These are phyloP conservation scores for Hirtodrosophila confusa DNA, from an alignment of 2,888 invertebrate species.

Conservation along the genomic window DNA sequence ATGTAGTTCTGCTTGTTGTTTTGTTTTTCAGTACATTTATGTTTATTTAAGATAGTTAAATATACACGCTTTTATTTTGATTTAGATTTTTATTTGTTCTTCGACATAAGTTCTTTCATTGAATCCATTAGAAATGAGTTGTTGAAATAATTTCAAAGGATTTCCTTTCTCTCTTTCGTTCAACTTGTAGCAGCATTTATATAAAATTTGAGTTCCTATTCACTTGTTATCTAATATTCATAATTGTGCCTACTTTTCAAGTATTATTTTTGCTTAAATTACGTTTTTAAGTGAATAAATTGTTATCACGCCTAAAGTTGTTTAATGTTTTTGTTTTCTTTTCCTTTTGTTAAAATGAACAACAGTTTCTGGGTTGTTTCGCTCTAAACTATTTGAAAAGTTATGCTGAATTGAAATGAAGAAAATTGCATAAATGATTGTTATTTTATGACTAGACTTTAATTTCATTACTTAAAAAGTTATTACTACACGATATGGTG, in stretches of 20 bases:
- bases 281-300: constrained; percentile 49
- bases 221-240: constrained; percentile 40
- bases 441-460: constrained; percentile 21
- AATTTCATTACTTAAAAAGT: constrained; percentile 26
- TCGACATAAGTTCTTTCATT: constrained; percentile 11
- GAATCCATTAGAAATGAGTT: constrained; percentile 3
- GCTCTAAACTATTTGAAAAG: not conserved
- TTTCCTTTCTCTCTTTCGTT: not conserved
- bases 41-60: constrained; percentile 18
- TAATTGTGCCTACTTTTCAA: constrained; percentile 68
- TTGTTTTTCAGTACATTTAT: constrained; percentile 35
- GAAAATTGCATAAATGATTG: constrained; percentile 36
- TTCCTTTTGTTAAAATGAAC: constrained; percentile 30
- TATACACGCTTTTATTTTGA: constrained; percentile 43
- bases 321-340: not conserved
- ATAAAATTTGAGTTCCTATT: constrained; percentile 43
- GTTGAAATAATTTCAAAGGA: constrained; percentile 25
- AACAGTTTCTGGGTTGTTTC: constrained; percentile 4
- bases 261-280: constrained; percentile 50
- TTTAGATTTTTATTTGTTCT: constrained; percentile 10
- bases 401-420: constrained; percentile 12
- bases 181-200: constrained; percentile 11
- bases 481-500: constrained; percentile 66
- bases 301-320: constrained; percentile 67
- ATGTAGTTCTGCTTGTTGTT: not conserved